Evolutionary conservation across 2,113 vertebrate genomes (phyloP).

Genomic region (Seriola dumerili): DNA sequence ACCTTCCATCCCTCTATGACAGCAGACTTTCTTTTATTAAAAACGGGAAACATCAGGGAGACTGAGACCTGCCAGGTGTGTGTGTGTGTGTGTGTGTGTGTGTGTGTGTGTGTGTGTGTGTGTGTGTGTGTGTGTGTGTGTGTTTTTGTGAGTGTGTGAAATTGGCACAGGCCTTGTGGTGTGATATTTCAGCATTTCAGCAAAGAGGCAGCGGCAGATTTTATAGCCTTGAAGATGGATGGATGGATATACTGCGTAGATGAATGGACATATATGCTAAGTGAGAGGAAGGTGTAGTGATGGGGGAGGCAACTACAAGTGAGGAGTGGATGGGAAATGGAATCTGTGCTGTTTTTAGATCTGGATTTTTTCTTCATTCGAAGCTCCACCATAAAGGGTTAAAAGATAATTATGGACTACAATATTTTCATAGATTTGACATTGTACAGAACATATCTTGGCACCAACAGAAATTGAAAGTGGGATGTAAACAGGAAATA

Average conservation of each 20-base stretch:
- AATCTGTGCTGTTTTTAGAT: slow-evolving; percentile 10
- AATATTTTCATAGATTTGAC: too few relatives aligned
- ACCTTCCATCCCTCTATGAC: neutral
- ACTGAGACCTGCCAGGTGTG: slow-evolving; percentile 55
- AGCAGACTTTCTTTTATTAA: slow-evolving; percentile 49
- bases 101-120: neutral
- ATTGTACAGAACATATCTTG: too few relatives aligned
- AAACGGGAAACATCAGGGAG: slow-evolving; percentile 51
- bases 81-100: slow-evolving; percentile 18
- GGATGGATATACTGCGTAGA: neutral
- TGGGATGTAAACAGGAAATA: too few relatives aligned
- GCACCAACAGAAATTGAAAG: too few relatives aligned
- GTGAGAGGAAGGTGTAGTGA: slow-evolving; percentile 31
- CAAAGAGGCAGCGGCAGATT: slow-evolving; percentile 61
- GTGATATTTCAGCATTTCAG: slow-evolving; percentile 53
- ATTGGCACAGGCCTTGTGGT: slow-evolving; percentile 32
- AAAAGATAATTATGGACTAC: too few relatives aligned
- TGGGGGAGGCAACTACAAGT: slow-evolving; percentile 42
- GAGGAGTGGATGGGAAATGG: slow-evolving; percentile 50
- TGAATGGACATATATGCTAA: slow-evolving; percentile 15
- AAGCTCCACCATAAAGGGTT: too few relatives aligned
- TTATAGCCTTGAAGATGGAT: slow-evolving; percentile 36
- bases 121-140: slow-evolving; percentile 4
- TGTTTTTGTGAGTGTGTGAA: slow-evolving; percentile 19
- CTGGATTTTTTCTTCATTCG: neutral